A percentile compares a stretch with the other conserved stretches of the same genome.
Conservation (phyloP, 2,888 invertebrate species). For the Dryocosmus kuriphilus region DNA sequence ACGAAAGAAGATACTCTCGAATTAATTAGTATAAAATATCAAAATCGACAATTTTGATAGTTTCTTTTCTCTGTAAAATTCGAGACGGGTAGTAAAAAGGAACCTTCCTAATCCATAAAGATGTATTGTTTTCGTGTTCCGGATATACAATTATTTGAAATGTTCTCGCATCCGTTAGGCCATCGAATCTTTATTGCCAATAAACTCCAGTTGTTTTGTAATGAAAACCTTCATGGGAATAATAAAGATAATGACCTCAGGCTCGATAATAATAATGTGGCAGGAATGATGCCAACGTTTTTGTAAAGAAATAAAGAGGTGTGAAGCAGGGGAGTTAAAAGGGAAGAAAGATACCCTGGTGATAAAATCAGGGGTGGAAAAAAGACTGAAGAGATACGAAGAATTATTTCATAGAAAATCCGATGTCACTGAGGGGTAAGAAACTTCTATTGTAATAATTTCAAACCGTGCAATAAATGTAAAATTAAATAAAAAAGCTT, state of each 20-base stretch:
- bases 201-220: constrained; percentile 65
- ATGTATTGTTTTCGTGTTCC: constrained; percentile 16
- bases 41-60: not conserved
- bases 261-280: constrained; percentile 67
- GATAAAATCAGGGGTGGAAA: not conserved
- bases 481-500: too few species aligned
- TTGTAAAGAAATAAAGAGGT: not conserved
- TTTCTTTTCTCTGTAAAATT: not conserved
- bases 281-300: constrained; percentile 59
- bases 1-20: too few species aligned
- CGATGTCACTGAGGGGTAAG: too few species aligned
- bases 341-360: not conserved
- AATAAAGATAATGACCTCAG: constrained; percentile 68
- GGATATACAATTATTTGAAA: not conserved
- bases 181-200: constrained; percentile 63
- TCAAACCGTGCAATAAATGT: too few species aligned
- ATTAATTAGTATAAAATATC: too few species aligned
- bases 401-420: not conserved
- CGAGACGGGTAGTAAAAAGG: not conserved
- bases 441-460: too few species aligned
- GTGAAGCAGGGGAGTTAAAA: not conserved
- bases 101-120: not conserved
- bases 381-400: not conserved
- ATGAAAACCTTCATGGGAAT: constrained; percentile 66
- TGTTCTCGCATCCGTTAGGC: constrained; percentile 35